These are phyloP conservation scores for Sciurus vulgaris DNA, from an alignment of 2,797 vertebrate genomes.

Conservation along the genomic window DNA sequence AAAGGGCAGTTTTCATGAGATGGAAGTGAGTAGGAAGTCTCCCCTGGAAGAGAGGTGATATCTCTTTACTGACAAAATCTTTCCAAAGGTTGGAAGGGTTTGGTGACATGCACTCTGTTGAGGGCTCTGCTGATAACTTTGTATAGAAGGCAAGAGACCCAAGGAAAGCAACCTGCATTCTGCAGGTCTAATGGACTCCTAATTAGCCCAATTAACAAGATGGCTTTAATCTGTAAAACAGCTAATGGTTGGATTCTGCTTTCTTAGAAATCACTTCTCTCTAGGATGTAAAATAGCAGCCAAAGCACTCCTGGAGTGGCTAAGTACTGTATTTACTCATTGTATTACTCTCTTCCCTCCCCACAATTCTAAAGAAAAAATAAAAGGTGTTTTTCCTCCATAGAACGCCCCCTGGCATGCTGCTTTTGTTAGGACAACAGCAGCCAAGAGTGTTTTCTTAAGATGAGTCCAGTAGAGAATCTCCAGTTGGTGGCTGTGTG, in stretches of 20 bases:
- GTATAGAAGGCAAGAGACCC: conserved; percentile 11
- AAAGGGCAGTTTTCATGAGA: neutral
- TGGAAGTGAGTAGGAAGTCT: neutral
- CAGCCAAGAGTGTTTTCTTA: neutral
- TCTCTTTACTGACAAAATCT: neutral
- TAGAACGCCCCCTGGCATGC: neutral
- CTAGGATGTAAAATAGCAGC: neutral
- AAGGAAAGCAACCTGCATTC: conserved; percentile 43
- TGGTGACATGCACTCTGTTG: neutral
- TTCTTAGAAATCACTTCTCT: conserved; percentile 60
- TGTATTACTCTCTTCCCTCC: neutral
- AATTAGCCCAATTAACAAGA: conserved; percentile 62
- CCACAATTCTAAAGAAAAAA: conserved; percentile 56
- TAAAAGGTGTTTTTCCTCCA: conserved; percentile 30
- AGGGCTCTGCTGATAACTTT: conserved; percentile 31
- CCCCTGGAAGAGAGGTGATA: neutral
- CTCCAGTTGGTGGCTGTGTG: neutral
- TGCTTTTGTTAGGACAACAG: conserved; percentile 24
- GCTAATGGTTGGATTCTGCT: conserved; percentile 64
- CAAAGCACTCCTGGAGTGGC: neutral
- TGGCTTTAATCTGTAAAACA: conserved; percentile 69
- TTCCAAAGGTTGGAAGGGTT: neutral
- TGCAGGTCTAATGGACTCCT: conserved; percentile 59
- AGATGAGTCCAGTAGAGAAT: neutral
- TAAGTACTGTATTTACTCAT: conserved; percentile 59